phyloP scores from a whole-genome alignment of 2,113 vertebrate genomes.

The Raphicerus campestris region DNA sequence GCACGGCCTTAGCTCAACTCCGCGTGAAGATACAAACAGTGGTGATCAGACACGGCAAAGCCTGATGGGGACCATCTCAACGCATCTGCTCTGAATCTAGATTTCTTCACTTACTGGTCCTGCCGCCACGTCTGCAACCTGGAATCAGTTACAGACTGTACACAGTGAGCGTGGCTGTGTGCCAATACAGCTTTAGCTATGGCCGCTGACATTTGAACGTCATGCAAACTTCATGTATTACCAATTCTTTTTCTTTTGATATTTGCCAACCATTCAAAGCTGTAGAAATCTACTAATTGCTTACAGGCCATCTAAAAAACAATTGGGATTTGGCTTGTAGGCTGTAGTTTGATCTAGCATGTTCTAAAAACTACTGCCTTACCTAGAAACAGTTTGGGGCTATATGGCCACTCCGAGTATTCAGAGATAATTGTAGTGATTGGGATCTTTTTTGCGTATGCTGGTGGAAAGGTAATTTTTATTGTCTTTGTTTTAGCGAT shows the following conservation, averaged over 20 bases:
- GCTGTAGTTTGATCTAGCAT: neutral
- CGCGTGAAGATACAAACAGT: neutral
- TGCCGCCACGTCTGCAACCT: too few relatives aligned
- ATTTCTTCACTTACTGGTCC: accelerated
- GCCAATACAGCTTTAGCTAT: neutral
- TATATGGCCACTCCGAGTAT: neutral
- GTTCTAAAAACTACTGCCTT: neutral
- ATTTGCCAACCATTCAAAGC: neutral
- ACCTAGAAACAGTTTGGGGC: neutral
- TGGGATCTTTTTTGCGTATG: too few relatives aligned
- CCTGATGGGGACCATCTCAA: neutral
- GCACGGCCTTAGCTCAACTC: neutral
- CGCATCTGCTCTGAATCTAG: neutral
- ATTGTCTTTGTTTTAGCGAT: neutral
- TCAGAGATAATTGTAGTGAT: neutral
- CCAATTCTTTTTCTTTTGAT: neutral
- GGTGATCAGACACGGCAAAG: neutral
- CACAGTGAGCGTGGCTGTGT: accelerated
- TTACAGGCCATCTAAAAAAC: neutral
- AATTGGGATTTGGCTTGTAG: neutral
- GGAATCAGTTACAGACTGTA: neutral
- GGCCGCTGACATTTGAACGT: neutral
- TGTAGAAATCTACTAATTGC: neutral
- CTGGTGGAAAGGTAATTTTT: neutral
- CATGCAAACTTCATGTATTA: neutral